phyloP scores from a whole-genome alignment of 2,797 vertebrate genomes.

The Luscinia megarhynchos region DNA sequence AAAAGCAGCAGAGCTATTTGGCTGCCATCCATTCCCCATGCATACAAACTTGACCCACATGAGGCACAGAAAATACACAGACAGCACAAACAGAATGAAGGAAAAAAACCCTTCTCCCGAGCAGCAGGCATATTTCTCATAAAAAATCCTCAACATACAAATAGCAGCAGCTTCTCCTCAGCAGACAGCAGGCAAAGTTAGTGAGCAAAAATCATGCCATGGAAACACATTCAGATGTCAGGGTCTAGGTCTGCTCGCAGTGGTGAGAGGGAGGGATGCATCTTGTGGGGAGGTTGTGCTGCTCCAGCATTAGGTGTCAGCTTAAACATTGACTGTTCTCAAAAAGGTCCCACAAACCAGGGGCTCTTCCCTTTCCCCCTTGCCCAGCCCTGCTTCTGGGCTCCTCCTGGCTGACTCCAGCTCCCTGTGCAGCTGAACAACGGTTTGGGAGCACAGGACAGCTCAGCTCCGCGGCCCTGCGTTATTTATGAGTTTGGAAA shows the following conservation, averaged over 20 bases:
- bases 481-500: slow-evolving; percentile 59
- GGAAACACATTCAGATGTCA: not conserved
- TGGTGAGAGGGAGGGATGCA: not conserved
- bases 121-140: not conserved
- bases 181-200: not conserved
- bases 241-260: not conserved
- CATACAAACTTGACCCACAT: not conserved
- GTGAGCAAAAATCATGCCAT: not conserved
- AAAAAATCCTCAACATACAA: slow-evolving; percentile 16
- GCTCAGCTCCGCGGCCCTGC: slow-evolving; percentile 7
- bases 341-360: not conserved
- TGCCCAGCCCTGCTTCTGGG: not conserved
- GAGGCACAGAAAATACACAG: not conserved
- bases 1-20: not conserved
- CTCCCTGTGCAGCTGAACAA: slow-evolving; percentile 17
- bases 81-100: not conserved
- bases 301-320: not conserved
- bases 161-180: not conserved
- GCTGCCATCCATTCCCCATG: not conserved
- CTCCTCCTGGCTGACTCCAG: fast-evolving
- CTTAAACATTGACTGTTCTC: not conserved
- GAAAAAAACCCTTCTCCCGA: not conserved
- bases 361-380: not conserved
- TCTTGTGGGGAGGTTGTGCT: not conserved
- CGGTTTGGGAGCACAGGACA: not conserved